Percentiles rank a stretch among this genome's conserved stretches.
Conservation (phyloP, 2,888 invertebrate species). For the Apamea crenata region DNA sequence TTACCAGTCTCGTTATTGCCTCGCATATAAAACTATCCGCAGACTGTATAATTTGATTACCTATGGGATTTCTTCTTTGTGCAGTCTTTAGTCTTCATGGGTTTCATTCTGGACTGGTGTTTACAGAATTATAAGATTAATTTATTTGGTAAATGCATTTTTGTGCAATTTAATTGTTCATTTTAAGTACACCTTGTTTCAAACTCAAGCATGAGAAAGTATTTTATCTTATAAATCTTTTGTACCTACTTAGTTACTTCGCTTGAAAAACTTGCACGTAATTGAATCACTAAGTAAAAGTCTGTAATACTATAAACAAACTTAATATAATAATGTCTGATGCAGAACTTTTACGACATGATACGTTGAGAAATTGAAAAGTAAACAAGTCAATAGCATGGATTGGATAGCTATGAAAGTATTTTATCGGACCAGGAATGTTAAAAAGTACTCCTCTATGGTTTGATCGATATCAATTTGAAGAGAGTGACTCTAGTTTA, state of each 20-base stretch:
- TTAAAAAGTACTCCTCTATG: conserved; percentile 69
- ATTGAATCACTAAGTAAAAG: conserved; percentile 29
- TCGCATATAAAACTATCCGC: conserved; percentile 68
- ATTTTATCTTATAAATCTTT: conserved; percentile 7
- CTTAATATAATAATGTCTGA: conserved; percentile 13
- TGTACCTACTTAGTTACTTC: background rate
- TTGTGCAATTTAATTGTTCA: background rate
- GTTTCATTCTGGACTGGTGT: background rate
- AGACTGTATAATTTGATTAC: conserved; percentile 51
- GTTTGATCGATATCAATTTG: conserved; percentile 75
- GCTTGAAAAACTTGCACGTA: conserved; percentile 19
- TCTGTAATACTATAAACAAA: conserved; percentile 16
- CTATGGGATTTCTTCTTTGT: conserved; percentile 1
- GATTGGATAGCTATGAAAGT: conserved; percentile 69
- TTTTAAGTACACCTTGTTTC: background rate
- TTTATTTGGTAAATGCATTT: background rate
- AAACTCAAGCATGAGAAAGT: background rate
- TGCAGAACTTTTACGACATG: conserved; percentile 17
- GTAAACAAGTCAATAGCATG: conserved; percentile 43
- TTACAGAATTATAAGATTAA: background rate
- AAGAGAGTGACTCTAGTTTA: conserved; percentile 66
- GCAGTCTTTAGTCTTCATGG: background rate
- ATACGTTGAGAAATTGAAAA: conserved; percentile 38
- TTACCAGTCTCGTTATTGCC: conserved; percentile 69
- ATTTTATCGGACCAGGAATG: conserved; percentile 72